phyloP scores from a whole-genome alignment of 1,140 invertebrate genomes.

The Ceratoteleas bidentatus region DNA sequence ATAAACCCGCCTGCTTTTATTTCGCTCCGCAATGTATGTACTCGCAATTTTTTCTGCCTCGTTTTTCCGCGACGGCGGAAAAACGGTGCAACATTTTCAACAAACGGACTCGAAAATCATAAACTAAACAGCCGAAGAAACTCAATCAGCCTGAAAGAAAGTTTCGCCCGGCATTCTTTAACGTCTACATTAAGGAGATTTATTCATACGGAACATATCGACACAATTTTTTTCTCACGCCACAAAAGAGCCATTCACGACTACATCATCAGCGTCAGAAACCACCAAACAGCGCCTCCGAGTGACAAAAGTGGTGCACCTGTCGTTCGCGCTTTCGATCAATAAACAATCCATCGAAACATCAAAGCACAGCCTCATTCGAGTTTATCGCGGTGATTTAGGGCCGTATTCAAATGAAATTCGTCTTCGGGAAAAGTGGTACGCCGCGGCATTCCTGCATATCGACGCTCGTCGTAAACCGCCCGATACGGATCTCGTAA shows the following conservation, averaged over 20 bases:
- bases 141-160: too few species aligned
- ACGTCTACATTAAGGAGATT: too few species aligned
- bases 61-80: too few species aligned
- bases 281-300: background rate
- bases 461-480: conserved; percentile 33
- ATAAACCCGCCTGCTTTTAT: conserved; percentile 18
- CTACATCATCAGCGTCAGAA: conserved; percentile 9
- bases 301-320: conserved; percentile 6
- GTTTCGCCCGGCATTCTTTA: too few species aligned
- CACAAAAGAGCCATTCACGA: background rate
- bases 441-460: conserved; percentile 34
- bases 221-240: background rate
- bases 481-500: conserved; percentile 43
- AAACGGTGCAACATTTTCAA: too few species aligned
- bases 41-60: too few species aligned
- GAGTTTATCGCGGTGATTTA: conserved; percentile 16
- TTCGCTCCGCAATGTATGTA: background rate
- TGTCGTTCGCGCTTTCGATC: conserved; percentile 1
- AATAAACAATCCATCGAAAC: conserved; percentile 24
- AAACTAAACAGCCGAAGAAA: too few species aligned
- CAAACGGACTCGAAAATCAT: too few species aligned
- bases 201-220: too few species aligned
- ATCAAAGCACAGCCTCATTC: conserved; percentile 23
- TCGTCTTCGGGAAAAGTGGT: conserved; percentile 40
- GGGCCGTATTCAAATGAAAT: conserved; percentile 34